Evolutionary conservation across 2,888 invertebrate species (phyloP), one percentile per base, ranked within the genome.

Genomic region (Oligia latruncula): DNA sequence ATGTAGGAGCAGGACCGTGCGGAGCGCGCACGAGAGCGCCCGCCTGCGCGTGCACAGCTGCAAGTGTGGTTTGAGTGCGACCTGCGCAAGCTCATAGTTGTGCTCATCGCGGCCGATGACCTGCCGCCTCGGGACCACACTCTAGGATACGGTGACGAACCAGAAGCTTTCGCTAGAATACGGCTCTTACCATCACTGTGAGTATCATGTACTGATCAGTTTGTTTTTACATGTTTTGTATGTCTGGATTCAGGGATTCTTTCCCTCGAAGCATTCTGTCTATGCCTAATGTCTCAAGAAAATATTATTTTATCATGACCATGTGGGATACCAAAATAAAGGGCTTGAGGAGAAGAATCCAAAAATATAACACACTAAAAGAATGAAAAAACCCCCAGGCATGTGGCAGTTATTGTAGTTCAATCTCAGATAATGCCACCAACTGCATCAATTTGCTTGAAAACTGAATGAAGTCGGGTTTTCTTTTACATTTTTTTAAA

Each of bases 1-100:
- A 81, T 93, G 81, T 95, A 97, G 97, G 96, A 96, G 91, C 96
- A 96, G 91, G 96, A 96, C 80, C 95, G 96, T 13, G 94, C 94
- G 55, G 96, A 96, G 85, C 91, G 96, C 15, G 94, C 93, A 62
- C 92, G 94, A 82, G 98, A 98, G 94, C 97, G 98, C 84, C 98
- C 97, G 88, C 97, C 98, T 49, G 98, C 98, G 67, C 97, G 99
- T 43, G 98, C 99, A 62, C 98, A 99, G 95, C 97, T 99, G 87
- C 99, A 99, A 94, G 98, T 99, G 77, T 98, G 98, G 98, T 99
- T 99, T 96, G 98, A 99, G 92, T 98, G 98, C 81, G 98, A 98
- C 91, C 97, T 98, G 81, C 98, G 97, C 90, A 98, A 99, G 92
- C 97, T 99, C 78, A 98, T 98, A 17, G 98, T 99, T 49, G 98